Evolutionary conservation across 1,140 invertebrate genomes (phyloP).

Genomic region (Saccostrea echinata): DNA sequence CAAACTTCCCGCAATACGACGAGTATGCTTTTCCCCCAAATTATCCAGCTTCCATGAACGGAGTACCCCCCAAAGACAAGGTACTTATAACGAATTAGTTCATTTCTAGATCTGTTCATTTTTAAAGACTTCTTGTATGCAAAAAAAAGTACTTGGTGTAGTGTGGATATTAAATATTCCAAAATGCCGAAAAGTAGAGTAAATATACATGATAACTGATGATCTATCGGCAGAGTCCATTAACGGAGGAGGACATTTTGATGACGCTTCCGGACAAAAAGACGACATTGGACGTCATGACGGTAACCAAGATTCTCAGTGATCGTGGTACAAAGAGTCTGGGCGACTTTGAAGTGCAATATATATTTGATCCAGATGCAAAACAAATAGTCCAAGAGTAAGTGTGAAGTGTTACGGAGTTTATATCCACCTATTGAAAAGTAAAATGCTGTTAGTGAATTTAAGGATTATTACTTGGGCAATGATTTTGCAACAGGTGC

Average conservation of each 20-base stretch:
- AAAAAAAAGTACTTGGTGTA: no score
- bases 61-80: slow-evolving; percentile 77
- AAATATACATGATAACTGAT: not conserved
- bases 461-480: no score
- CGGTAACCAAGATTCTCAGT: slow-evolving; percentile 81
- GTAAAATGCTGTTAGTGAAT: no score
- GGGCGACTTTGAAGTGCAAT: slow-evolving; percentile 82
- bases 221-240: slow-evolving; percentile 48
- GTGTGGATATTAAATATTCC: no score
- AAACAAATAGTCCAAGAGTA: slow-evolving; percentile 80
- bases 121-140: no score
- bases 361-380: slow-evolving; percentile 80
- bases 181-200: no score
- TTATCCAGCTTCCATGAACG: slow-evolving; percentile 79
- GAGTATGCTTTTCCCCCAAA: slow-evolving; percentile 81
- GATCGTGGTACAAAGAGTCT: slow-evolving; percentile 80
- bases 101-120: not conserved
- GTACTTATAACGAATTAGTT: slow-evolving; percentile 59
- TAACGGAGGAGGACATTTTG: slow-evolving; percentile 79
- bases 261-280: slow-evolving; percentile 78
- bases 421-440: no score
- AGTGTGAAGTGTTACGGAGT: slow-evolving; percentile 63
- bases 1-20: slow-evolving; percentile 80
- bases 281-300: slow-evolving; percentile 81
- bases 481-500: no score